Evolutionary conservation across 2,888 invertebrate species (phyloP).

Genomic region (Microdon myrmicae): DNA sequence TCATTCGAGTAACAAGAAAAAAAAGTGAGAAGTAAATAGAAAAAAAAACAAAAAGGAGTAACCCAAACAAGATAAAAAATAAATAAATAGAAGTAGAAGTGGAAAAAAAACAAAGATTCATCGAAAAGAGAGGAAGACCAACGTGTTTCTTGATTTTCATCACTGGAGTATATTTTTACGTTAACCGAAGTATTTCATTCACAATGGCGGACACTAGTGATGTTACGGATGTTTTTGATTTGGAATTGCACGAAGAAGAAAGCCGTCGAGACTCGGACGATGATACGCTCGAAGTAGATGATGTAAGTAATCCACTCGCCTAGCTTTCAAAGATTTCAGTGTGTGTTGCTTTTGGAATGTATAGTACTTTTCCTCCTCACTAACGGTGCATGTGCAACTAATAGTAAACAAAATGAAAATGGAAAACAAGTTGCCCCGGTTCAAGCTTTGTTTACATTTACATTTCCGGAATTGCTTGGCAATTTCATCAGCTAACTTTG

Average conservation of each 20-base stretch:
- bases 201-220: slow-evolving; percentile 65
- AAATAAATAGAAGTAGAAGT: slow-evolving; percentile 1
- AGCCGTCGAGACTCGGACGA: slow-evolving; percentile 79
- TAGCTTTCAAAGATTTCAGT: too few relatives aligned
- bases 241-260: slow-evolving; percentile 86
- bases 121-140: not conserved
- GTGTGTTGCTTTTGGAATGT: too few relatives aligned
- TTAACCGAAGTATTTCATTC: slow-evolving; percentile 19
- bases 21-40: too few relatives aligned
- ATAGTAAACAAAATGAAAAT: not conserved
- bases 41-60: too few relatives aligned
- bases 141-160: slow-evolving; percentile 13
- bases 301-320: slow-evolving; percentile 82
- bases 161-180: slow-evolving; percentile 16
- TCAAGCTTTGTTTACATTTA: too few relatives aligned
- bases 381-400: too few relatives aligned
- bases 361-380: too few relatives aligned
- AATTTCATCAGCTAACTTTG: too few relatives aligned
- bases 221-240: slow-evolving; percentile 84
- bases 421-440: too few relatives aligned
- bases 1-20: too few relatives aligned
- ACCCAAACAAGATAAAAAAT: too few relatives aligned
- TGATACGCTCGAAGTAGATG: slow-evolving; percentile 88
- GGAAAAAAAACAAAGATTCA: slow-evolving; percentile 13
- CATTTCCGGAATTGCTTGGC: too few relatives aligned